Evolutionary conservation across 2,113 vertebrate genomes (phyloP), one percentile per base, ranked within the genome.

Genomic region (Phylloscopus trochilus): DNA sequence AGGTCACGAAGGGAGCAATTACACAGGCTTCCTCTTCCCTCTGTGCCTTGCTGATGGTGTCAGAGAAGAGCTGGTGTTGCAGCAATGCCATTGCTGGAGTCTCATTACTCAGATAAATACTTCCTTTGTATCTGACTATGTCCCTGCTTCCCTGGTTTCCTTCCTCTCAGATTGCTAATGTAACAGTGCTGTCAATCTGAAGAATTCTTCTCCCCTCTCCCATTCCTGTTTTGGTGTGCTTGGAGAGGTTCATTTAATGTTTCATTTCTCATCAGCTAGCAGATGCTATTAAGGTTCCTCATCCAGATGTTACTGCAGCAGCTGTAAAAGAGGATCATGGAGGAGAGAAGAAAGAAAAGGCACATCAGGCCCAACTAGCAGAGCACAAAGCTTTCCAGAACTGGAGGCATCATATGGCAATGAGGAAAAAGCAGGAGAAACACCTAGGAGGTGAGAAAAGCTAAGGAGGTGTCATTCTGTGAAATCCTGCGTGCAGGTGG

Each of bases 311-410:
- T 77, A 35, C 41, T 69, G 69, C 75, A 35, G 60, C 80, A 55
- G 59, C 82, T 27, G 88, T 89, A 10, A 87, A 92, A 82, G 86
- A 95, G 63, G 78, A 90, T 35, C 39, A 10, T 1, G 46, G 51
- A 89, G 68, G 63, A 53, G 63, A 46, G 30, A 83, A 93, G 47
- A 92, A 96, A 89, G 62, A 91, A 60, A 77, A 59, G 24, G 24
- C 39, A 56, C 52, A 52, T 37, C 59, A 79, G 68, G 52, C 44
- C 10, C 83, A 79, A 2, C 78, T 92, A 30, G 67, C 68, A 30
- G 98, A 98, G 91, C 95, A 97, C 82, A 98, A 97, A 84, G 98
- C 99, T 75, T 98, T 99, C 51, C 96, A 96, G 77, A 98, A 99
- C 83, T 99, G 99, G 99, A 63, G 95, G n/a, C 91, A 41, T 73